Conservation (phyloP, 1,140 invertebrate genomes). For the Zaprionus inermis region DNA sequence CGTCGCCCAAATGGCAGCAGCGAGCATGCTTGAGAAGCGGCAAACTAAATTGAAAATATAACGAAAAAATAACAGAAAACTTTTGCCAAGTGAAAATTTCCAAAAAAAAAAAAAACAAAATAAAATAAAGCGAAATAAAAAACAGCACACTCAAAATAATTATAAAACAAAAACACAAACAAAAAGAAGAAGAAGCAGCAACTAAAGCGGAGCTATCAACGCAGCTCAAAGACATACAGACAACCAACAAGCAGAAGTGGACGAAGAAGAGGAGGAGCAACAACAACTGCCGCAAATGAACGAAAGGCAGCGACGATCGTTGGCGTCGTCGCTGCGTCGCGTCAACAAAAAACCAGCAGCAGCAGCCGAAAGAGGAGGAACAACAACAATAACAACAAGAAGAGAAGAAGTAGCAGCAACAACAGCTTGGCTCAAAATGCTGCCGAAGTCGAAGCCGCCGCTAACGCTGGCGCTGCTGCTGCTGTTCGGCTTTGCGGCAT, state of each 20-base stretch:
- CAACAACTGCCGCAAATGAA: constrained; percentile 59
- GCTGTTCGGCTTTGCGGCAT: constrained; percentile 36
- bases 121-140: constrained; percentile 31
- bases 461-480: constrained; percentile 54
- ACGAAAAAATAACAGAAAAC: constrained; percentile 49
- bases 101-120: constrained; percentile 6
- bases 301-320: constrained; percentile 64
- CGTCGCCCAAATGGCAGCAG: constrained; percentile 29
- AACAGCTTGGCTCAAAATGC: constrained; percentile 59
- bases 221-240: constrained; percentile 1
- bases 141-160: constrained; percentile 12
- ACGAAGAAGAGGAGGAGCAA: constrained; percentile 10
- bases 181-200: constrained; percentile 5
- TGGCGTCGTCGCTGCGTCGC: constrained; percentile 73
- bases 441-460: constrained; percentile 36
- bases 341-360: constrained; percentile 41
- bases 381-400: constrained; percentile 15
- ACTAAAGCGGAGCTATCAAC: not conserved
- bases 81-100: constrained; percentile 24
- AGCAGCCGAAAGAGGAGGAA: constrained; percentile 26
- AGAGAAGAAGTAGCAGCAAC: constrained; percentile 10
- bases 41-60: constrained; percentile 43
- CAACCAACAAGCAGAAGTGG: constrained; percentile 11
- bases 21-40: constrained; percentile 45
- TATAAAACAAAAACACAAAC: constrained; percentile 20